Evolutionary conservation across 1,140 invertebrate genomes (phyloP).

Genomic region (Microplitis demolitor): DNA sequence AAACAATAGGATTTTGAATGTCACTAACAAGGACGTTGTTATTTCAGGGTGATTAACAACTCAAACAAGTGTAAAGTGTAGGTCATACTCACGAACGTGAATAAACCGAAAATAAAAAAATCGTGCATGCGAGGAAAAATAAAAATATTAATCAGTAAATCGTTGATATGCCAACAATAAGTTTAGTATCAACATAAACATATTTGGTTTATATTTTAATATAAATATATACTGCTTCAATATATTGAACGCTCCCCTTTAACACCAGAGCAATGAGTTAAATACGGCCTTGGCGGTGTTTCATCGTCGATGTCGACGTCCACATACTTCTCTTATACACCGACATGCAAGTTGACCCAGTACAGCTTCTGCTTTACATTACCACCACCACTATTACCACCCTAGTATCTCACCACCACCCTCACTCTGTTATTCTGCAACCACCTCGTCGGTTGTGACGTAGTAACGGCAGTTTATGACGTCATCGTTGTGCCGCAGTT

Average conservation of each 20-base stretch:
- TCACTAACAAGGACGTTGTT: too few species aligned
- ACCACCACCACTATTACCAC: conserved; percentile 28
- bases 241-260: conserved; percentile 47
- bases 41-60: too few species aligned
- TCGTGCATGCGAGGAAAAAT: too few species aligned
- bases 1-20: too few species aligned
- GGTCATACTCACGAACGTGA: too few species aligned
- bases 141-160: too few species aligned
- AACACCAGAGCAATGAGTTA: conserved; percentile 29
- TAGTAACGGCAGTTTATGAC: conserved; percentile 55
- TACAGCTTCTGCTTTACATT: conserved; percentile 27
- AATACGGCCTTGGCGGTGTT: conserved; percentile 16
- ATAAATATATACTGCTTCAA: background rate
- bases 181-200: too few species aligned
- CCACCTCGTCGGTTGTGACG: conserved; percentile 39
- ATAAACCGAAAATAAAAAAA: too few species aligned
- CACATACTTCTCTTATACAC: background rate
- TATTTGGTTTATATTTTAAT: too few species aligned
- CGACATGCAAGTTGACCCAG: conserved; percentile 19
- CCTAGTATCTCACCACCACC: conserved; percentile 30
- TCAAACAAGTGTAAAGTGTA: too few species aligned
- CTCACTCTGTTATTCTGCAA: conserved; percentile 24
- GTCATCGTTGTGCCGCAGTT: conserved; percentile 59
- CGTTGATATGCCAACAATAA: too few species aligned
- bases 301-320: conserved; percentile 29